These are phyloP conservation scores for Taeniopygia guttata DNA, from an alignment of 2,797 vertebrate genomes.

Conservation along the genomic window DNA sequence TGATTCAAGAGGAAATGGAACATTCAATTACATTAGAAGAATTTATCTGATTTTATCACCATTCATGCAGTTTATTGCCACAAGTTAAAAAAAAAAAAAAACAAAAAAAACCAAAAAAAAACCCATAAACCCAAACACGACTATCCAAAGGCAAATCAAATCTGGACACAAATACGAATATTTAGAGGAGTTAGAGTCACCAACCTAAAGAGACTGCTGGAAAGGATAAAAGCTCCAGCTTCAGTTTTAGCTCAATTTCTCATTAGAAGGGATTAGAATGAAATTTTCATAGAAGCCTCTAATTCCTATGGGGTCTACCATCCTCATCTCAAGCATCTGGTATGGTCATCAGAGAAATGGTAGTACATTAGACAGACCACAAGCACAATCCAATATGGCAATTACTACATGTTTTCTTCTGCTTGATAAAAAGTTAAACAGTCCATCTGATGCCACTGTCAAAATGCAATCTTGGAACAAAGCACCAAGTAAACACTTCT, in stretches of 20 bases:
- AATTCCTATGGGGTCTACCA: conserved; percentile 35
- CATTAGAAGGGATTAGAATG: conserved; percentile 57
- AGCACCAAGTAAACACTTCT: not conserved
- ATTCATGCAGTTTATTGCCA: not conserved
- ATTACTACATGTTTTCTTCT: conserved; percentile 17
- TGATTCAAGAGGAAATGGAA: not conserved
- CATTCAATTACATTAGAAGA: not conserved
- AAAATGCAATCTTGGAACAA: not conserved
- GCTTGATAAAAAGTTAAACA: conserved; percentile 35
- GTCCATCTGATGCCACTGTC: not conserved
- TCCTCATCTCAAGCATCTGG: conserved; percentile 51
- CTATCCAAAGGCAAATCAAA: not conserved
- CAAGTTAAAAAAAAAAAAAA: not conserved
- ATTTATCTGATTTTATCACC: not conserved
- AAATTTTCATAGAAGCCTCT: conserved; percentile 48
- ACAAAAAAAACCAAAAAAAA: too few relatives aligned
- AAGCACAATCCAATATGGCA: conserved; percentile 29
- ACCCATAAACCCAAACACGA: not conserved
- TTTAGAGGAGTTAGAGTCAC: not conserved
- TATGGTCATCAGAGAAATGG: conserved; percentile 38
- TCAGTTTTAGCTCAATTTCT: conserved; percentile 61
- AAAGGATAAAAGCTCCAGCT: conserved; percentile 31
- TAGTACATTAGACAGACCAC: not conserved
- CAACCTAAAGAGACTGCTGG: not conserved
- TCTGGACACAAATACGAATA: not conserved